Conservation (phyloP, 2,888 invertebrate genomes). For the Isoperla grammatica region DNA sequence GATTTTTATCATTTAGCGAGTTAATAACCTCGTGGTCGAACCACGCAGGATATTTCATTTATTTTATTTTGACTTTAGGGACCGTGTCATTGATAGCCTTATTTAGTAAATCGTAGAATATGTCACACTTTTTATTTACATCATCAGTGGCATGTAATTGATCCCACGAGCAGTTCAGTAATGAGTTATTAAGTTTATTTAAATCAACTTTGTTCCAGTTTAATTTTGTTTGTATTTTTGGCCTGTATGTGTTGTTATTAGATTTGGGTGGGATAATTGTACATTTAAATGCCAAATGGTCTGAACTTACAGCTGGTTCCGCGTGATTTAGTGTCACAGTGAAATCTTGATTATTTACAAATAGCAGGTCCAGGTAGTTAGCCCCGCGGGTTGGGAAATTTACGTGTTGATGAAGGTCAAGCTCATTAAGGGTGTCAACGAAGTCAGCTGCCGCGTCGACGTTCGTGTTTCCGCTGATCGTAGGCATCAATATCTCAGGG, state of each 20-base stretch:
- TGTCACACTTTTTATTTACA: background rate
- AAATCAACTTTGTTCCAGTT: background rate
- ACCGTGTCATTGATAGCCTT: background rate
- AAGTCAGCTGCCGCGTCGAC: background rate
- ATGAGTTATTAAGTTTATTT: background rate
- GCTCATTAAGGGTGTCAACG: background rate
- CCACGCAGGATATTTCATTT: background rate
- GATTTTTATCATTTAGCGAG: background rate
- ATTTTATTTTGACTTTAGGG: background rate
- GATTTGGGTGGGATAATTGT: background rate
- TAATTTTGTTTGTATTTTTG: background rate
- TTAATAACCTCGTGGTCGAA: background rate
- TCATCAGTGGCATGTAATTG: background rate
- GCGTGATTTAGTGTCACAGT: background rate
- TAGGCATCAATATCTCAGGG: background rate
- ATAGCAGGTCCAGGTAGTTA: conserved; percentile 1
- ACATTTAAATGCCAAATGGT: background rate
- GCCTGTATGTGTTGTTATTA: background rate
- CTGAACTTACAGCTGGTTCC: background rate
- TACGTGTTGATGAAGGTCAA: background rate
- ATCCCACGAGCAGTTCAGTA: background rate
- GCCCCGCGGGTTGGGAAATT: background rate
- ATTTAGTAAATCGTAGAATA: background rate
- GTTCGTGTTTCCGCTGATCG: background rate
- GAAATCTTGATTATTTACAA: background rate